A percentile compares a stretch with the other conserved stretches of the same genome.
phyloP scores from a whole-genome alignment of 1,140 invertebrate genomes.

The Frieseomelitta varia region DNA sequence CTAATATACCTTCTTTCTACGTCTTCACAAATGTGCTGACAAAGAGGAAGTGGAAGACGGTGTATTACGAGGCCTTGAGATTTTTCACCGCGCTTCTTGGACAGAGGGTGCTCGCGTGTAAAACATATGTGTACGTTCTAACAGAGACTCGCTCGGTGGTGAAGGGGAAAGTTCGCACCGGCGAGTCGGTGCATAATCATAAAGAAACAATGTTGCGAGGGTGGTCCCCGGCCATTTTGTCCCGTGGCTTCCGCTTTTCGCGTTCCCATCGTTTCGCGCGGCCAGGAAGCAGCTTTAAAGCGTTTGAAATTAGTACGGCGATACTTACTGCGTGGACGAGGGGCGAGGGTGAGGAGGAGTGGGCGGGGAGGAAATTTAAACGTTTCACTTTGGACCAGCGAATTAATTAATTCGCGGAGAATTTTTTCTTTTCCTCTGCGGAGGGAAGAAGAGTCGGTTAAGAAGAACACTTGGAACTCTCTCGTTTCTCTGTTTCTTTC shows the following conservation, averaged over 20 bases:
- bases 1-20: too few species aligned
- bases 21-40: too few species aligned
- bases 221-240: constrained; percentile 1
- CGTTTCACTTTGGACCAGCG: not conserved
- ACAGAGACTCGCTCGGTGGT: not conserved
- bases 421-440: not conserved
- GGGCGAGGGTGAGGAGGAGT: too few species aligned
- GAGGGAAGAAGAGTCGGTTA: not conserved
- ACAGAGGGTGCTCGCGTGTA: not conserved
- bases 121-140: constrained; percentile 17
- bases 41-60: too few species aligned
- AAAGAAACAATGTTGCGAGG: constrained; percentile 40
- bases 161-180: not conserved
- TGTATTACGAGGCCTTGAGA: not conserved
- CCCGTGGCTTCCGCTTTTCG: not conserved
- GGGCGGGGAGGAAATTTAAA: not conserved
- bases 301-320: constrained; percentile 6
- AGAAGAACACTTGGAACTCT: not conserved
- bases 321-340: not conserved
- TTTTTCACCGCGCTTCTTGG: not conserved
- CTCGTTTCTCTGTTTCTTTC: not conserved
- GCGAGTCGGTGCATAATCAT: constrained; percentile 30
- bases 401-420: constrained; percentile 11
- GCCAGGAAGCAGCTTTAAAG: constrained; percentile 20
- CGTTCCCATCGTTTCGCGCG: not conserved